Conservation (phyloP, 1,140 invertebrate species). For the Ectropis grisescens region DNA sequence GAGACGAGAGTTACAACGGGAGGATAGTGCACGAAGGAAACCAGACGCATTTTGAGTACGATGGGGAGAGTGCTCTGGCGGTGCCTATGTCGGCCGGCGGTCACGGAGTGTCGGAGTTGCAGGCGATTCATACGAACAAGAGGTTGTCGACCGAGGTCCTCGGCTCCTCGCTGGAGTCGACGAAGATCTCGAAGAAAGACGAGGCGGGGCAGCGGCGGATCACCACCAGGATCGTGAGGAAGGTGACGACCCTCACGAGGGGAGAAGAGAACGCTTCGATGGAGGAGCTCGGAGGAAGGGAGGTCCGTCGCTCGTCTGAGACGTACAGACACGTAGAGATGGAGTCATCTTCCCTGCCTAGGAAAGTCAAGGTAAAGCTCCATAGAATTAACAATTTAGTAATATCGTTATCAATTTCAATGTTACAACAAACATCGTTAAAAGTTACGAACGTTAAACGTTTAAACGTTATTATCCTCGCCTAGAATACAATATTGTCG, state of each 20-base stretch:
- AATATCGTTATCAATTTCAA: no score
- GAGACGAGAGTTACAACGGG: slow-evolving; percentile 58
- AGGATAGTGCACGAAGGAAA: slow-evolving; percentile 63
- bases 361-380: slow-evolving; percentile 76
- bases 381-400: no score
- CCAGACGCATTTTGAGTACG: slow-evolving; percentile 67
- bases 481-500: no score
- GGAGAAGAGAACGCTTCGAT: slow-evolving; percentile 85
- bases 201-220: slow-evolving; percentile 82
- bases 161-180: slow-evolving; percentile 85
- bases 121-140: slow-evolving; percentile 85
- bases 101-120: slow-evolving; percentile 71
- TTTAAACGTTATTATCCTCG: no score
- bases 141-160: slow-evolving; percentile 86
- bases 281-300: slow-evolving; percentile 75
- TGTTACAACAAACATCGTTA: no score
- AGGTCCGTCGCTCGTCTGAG: slow-evolving; percentile 64
- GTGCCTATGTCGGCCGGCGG: slow-evolving; percentile 50
- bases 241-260: slow-evolving; percentile 90
- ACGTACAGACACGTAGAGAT: slow-evolving; percentile 62
- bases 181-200: slow-evolving; percentile 81
- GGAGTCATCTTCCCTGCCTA: slow-evolving; percentile 66
- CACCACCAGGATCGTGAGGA: slow-evolving; percentile 88
- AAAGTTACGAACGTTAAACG: no score
- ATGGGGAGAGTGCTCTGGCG: slow-evolving; percentile 52